Evolutionary conservation across 2,797 vertebrate species (phyloP), one percentile per base, ranked within the genome.

Genomic region (Phyllotis vaccarum): DNA sequence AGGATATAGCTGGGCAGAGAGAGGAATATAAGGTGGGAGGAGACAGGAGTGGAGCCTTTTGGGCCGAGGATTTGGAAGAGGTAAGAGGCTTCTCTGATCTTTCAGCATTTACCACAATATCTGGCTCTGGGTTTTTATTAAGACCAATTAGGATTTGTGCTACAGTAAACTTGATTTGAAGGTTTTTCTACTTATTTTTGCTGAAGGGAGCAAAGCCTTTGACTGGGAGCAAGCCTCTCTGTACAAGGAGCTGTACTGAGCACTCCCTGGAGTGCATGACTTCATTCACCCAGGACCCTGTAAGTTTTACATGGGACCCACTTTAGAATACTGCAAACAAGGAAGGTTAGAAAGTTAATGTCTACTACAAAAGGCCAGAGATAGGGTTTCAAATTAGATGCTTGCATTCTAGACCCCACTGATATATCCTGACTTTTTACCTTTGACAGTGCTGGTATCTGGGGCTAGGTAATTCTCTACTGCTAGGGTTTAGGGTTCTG

Each of bases 181-280:
- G 31, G 6, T 40, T 90, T 40, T 43, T 27, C 62, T 62, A 58
- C 1, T 80, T 29, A 43, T 64, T n/a, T 85, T 81, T n/a, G n/a
- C 60, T 86, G 4, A 49, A 83, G 54, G 68, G n/a, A n/a, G n/a
- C n/a, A n/a, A n/a, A n/a, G n/a, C n/a, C n/a, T n/a, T n/a, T n/a
- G n/a, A 85, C 8, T 6, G 70, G 49, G 17, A 46, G 9, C 14
- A 27, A 34, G 10, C 19, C n/a, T 16, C 13, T 29, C 43, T 46
- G 43, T 21, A 64, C 10, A 22, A 46, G 86, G 37, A 58, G 29
- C 43, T 21, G 0, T 6, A 34, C n/a, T 37, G 3, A 29, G 60
- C n/a, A 40, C 0, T 68, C 27, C 14, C 37, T 62, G 43, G 5
- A 19, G 2, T 0, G 0, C 1, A 8, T 3, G 10, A 0, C 7